Conservation (phyloP, 2,113 vertebrate species). For the Pelvicachromis taeniatus region DNA sequence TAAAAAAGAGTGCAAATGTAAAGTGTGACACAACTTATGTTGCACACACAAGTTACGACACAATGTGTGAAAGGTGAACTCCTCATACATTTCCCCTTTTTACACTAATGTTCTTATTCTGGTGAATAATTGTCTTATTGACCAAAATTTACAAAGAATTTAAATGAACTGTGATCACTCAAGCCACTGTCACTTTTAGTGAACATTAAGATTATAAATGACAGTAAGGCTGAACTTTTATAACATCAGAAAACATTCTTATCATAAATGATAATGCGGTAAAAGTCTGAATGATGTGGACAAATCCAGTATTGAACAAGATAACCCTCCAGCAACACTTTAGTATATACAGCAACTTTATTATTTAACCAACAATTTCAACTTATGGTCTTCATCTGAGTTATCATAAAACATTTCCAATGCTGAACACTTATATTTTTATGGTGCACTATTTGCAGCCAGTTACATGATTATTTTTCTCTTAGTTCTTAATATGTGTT, state of each 20-base stretch:
- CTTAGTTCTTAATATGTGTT: not conserved
- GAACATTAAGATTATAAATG: not conserved
- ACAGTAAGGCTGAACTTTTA: not conserved
- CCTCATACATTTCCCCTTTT: not conserved
- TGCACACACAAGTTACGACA: not conserved
- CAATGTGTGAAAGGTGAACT: not conserved
- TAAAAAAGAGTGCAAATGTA: not conserved
- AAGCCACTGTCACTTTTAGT: not conserved
- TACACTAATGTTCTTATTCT: not conserved
- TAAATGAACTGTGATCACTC: not conserved
- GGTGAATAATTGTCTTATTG: not conserved
- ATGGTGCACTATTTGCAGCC: not conserved
- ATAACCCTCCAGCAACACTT: not conserved
- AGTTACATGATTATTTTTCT: not conserved
- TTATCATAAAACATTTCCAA: not conserved
- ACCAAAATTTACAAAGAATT: not conserved
- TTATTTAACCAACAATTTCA: not conserved
- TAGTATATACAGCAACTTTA: not conserved
- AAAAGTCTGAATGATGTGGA: not conserved
- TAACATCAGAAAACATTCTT: not conserved
- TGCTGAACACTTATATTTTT: not conserved
- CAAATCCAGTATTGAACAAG: not conserved
- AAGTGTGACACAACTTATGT: not conserved
- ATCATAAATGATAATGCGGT: not conserved
- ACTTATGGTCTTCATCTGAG: not conserved